Conservation (phyloP, 2,797 vertebrate species). For the Petrocephalus schoutedeni region DNA sequence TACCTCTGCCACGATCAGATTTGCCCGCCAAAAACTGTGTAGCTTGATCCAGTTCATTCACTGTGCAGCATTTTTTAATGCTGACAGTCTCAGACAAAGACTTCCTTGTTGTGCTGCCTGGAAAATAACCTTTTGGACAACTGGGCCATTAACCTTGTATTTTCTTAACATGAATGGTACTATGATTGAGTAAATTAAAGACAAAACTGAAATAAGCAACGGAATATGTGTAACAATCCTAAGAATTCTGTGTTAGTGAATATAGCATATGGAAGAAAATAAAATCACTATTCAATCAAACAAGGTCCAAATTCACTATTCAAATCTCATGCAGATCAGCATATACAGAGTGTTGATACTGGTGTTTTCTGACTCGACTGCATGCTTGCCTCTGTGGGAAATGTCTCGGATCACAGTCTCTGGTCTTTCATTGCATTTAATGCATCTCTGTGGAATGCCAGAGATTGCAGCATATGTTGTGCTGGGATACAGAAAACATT, state of each 20-base stretch:
- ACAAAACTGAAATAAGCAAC: not conserved
- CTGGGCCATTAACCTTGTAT: not conserved
- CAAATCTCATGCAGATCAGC: not conserved
- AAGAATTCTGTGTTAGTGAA: not conserved
- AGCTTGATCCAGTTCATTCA: not conserved
- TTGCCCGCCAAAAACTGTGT: not conserved
- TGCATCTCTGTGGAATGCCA: not conserved
- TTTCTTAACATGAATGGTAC: not conserved
- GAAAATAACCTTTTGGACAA: not conserved
- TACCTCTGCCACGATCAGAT: not conserved
- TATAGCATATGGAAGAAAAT: not conserved
- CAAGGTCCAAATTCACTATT: not conserved
- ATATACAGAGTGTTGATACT: not conserved
- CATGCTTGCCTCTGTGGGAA: not conserved
- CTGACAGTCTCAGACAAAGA: not conserved
- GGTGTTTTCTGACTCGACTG: not conserved
- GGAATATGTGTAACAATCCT: not conserved
- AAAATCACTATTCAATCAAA: not conserved
- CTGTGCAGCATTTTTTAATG: conserved; percentile 7
- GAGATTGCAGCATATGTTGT: not conserved
- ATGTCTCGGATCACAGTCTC: not conserved
- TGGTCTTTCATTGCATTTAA: not conserved
- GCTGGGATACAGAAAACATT: not conserved
- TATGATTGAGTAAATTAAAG: not conserved
- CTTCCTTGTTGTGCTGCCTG: conserved; percentile 1